Evolutionary conservation across 2,113 vertebrate species (phyloP), one percentile per base, ranked within the genome.

Genomic region (Pteropus alecto): DNA sequence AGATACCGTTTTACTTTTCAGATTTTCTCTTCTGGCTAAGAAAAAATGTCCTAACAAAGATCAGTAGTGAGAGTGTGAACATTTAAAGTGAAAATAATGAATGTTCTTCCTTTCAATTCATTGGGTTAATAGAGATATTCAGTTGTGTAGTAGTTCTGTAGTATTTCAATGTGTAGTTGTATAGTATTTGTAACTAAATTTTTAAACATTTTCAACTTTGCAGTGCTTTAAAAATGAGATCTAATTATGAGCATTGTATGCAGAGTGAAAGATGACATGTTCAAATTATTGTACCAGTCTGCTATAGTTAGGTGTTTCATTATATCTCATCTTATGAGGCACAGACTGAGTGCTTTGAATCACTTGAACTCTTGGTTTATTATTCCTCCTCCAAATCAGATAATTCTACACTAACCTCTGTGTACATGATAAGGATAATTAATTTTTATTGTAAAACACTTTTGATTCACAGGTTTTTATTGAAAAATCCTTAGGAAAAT

Each of bases 371-470:
- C 7, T 92, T 84, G 9, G 8, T 30, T 7, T 26, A 6, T 73
- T 67, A 73, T 89, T 76, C 21, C 4, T 94, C 35, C 48, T 63
- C 38, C 22, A 81, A 85, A 87, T 30, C 6, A 76, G 35, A 48
- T 74, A 95, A 46, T 90, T 93, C 48, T 78, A 7, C 14, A 28
- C 61, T 91, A 88, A 90, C 38, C 35, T 84, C 76, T 85, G 28
- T 19, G 38, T 67, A 90, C 65, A 60, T 51, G 30, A 65, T 68
- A 79, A 78, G 26, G 28, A 68, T 73, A 83, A 87, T 95, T 96
- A 92, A 95, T 74, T 98, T 90, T 77, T 93, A 74, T 46, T 78
- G 18, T 60, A 73, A 93, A 94, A 94, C 21, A 87, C 6, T 76
- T 94, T 85, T 65, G 22, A 83, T 82, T 91, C 60, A 74, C 3